Percentiles rank a stretch among this genome's conserved stretches.
Evolutionary conservation across 2,113 vertebrate genomes (phyloP).

Genomic region (Choloepus hoffmanni): DNA sequence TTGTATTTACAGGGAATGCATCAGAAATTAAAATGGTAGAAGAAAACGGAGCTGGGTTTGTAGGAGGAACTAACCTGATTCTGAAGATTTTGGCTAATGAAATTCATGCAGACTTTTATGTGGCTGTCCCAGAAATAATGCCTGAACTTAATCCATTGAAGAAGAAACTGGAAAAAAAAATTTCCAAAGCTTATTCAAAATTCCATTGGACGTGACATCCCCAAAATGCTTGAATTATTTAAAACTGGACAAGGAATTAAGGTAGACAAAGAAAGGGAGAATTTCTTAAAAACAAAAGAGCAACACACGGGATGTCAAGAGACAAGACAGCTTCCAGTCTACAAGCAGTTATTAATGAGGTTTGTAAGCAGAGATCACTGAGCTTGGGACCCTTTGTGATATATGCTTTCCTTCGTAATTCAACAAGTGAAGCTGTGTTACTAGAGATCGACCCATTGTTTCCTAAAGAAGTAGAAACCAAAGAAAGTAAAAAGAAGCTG

Average conservation of each 20-base stretch:
- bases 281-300: constrained; percentile 88
- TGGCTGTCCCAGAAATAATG: too few relatives aligned
- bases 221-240: constrained; percentile 92
- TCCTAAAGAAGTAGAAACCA: constrained; percentile 77
- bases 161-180: too few relatives aligned
- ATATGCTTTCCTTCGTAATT: constrained; percentile 88
- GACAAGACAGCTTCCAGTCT: too few relatives aligned
- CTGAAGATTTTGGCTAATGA: constrained; percentile 86
- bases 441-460: constrained; percentile 87
- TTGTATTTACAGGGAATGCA: constrained; percentile 95
- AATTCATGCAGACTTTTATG: too few relatives aligned
- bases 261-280: constrained; percentile 88
- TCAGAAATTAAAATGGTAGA: constrained; percentile 89
- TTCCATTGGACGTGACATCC: constrained; percentile 90
- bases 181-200: constrained; percentile 51
- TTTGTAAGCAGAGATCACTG: too few relatives aligned
- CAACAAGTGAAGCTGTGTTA: constrained; percentile 92
- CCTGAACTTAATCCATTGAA: too few relatives aligned
- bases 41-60: constrained; percentile 90
- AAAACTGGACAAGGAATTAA: constrained; percentile 89
- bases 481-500: constrained; percentile 28
- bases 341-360: too few relatives aligned
- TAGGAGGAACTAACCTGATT: constrained; percentile 88
- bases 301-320: constrained; percentile 55
- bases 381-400: constrained; percentile 89